Conservation (phyloP, 2,888 invertebrate genomes). For the Lithodes maja region DNA sequence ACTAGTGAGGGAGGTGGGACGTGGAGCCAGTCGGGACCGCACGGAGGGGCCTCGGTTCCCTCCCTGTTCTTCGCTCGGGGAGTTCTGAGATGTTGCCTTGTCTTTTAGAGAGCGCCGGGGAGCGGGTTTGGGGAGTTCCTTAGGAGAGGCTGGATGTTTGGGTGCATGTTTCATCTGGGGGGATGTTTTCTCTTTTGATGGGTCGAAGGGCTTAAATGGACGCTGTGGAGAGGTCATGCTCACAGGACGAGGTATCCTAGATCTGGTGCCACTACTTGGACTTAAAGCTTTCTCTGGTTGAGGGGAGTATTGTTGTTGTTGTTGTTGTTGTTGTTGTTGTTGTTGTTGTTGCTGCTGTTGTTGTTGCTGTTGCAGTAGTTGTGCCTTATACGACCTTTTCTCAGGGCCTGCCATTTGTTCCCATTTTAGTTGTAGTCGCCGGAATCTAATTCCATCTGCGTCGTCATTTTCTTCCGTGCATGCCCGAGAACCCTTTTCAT, state of each 20-base stretch:
- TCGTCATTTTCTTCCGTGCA: conserved; percentile 68
- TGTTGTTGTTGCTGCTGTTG: conserved; percentile 5
- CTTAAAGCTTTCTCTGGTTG: conserved; percentile 64
- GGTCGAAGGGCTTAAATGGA: conserved; percentile 69
- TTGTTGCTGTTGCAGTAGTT: conserved; percentile 9
- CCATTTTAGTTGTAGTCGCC: conserved; percentile 86
- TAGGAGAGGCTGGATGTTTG: conserved; percentile 49
- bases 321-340: conserved; percentile 19
- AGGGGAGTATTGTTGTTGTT: conserved; percentile 10
- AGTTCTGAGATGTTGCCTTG: conserved; percentile 42
- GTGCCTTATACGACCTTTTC: conserved; percentile 18
- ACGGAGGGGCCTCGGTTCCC: conserved; percentile 46
- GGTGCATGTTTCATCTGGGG: conserved; percentile 65
- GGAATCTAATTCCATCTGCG: conserved; percentile 81
- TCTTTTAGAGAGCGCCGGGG: conserved; percentile 69
- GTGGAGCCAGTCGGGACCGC: conserved; percentile 58
- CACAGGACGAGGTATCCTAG: conserved; percentile 70
- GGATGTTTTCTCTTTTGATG: conserved; percentile 68
- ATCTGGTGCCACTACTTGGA: conserved; percentile 63
- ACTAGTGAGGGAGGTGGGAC: conserved; percentile 49
- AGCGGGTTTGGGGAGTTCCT: conserved; percentile 70
- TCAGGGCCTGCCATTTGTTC: conserved; percentile 81
- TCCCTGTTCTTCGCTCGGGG: conserved; percentile 31
- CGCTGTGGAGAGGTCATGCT: conserved; percentile 70
- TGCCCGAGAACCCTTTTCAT: conserved; percentile 68